Conservation (phyloP, 2,888 invertebrate genomes). For the Microctonus brassicae region DNA sequence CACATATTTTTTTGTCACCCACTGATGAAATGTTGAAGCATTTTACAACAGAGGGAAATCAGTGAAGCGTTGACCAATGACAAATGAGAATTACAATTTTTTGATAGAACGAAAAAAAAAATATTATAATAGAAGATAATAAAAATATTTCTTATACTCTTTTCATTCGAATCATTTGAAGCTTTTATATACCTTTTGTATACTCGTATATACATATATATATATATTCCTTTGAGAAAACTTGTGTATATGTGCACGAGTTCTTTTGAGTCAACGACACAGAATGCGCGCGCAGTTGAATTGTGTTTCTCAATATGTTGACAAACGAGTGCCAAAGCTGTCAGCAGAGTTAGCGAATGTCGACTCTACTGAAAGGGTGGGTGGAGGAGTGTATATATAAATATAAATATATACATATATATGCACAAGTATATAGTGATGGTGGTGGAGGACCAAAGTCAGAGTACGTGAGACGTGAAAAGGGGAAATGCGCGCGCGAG, state of each 20-base stretch:
- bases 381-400: not conserved
- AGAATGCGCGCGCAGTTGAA: conserved; percentile 5
- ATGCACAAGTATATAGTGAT: conserved; percentile 12
- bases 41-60: not conserved
- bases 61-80: not conserved
- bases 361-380: conserved; percentile 13
- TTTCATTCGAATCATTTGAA: not conserved
- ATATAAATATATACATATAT: not conserved
- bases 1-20: too few species aligned
- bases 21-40: not conserved
- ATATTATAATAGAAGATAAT: too few species aligned
- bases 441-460: conserved; percentile 26
- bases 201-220: not conserved
- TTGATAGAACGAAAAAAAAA: not conserved
- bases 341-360: conserved; percentile 32
- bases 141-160: not conserved
- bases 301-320: conserved; percentile 25
- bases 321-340: conserved; percentile 39
- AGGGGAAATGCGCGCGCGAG: conserved; percentile 31
- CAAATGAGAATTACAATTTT: not conserved
- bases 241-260: not conserved
- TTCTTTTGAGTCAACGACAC: not conserved
- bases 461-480: conserved; percentile 32
- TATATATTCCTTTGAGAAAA: too few species aligned
- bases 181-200: not conserved